Evolutionary conservation across 2,888 invertebrate species (phyloP).

Genomic region (Chrysina gloriosa): DNA sequence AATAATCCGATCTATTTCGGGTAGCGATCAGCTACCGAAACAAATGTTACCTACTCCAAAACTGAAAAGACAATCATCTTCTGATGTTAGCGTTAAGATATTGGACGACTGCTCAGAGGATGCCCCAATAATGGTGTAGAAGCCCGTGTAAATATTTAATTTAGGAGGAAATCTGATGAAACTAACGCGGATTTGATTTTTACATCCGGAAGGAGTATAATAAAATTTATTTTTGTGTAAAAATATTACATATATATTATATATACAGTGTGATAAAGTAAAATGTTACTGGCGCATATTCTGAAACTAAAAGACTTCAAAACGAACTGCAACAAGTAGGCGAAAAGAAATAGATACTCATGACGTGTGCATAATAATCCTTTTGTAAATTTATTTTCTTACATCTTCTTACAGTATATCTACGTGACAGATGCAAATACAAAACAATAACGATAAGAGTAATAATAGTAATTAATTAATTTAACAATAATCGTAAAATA

Average conservation of each 20-base stretch:
- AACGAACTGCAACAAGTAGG: not conserved
- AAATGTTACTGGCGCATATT: conserved; percentile 25
- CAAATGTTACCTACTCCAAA: conserved; percentile 55
- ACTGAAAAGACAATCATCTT: conserved; percentile 63
- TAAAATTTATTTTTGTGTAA: conserved; percentile 35
- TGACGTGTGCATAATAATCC: conserved; percentile 31
- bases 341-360: conserved; percentile 12
- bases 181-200: conserved; percentile 10
- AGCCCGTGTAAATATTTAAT: conserved; percentile 28
- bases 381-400: conserved; percentile 38
- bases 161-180: conserved; percentile 19
- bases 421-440: conserved; percentile 25
- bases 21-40: conserved; percentile 54
- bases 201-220: conserved; percentile 1
- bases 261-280: conserved; percentile 32
- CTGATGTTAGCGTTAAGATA: conserved; percentile 61
- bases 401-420: conserved; percentile 29
- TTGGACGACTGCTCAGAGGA: conserved; percentile 63
- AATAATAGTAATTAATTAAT: conserved; percentile 30
- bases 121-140: conserved; percentile 64
- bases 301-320: conserved; percentile 19
- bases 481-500: conserved; percentile 27
- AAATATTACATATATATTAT: conserved; percentile 33
- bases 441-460: conserved; percentile 20
- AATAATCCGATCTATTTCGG: conserved; percentile 62